Percentiles rank a stretch among this genome's conserved stretches.
Conservation (phyloP, 2,797 vertebrate species). For the Paedocypris micromegethes region DNA sequence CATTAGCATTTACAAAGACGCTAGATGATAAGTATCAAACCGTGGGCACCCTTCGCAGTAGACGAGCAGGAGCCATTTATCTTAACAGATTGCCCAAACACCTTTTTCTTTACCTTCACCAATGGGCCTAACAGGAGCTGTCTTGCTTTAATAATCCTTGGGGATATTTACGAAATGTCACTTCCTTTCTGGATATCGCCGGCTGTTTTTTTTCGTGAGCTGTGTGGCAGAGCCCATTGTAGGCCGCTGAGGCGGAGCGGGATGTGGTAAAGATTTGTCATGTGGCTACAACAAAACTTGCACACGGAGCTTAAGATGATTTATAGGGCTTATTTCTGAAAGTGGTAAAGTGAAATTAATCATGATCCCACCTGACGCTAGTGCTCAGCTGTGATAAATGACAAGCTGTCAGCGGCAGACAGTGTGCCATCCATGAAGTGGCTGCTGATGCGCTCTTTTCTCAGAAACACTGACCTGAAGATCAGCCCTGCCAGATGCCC, state of each 20-base stretch:
- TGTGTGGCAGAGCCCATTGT: slow-evolving; percentile 49
- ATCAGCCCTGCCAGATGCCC: slow-evolving; percentile 63
- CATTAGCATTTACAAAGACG: slow-evolving; percentile 58
- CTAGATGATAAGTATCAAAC: slow-evolving; percentile 9
- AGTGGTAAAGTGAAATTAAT: slow-evolving; percentile 82
- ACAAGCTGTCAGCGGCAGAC: slow-evolving; percentile 74
- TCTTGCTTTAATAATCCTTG: slow-evolving; percentile 49
- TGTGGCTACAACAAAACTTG: slow-evolving; percentile 53
- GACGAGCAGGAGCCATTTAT: slow-evolving; percentile 42
- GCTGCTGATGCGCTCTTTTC: slow-evolving; percentile 61
- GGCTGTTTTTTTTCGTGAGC: slow-evolving; percentile 26
- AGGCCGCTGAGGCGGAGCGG: slow-evolving; percentile 49
- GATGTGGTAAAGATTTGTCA: slow-evolving; percentile 72
- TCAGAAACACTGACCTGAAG: slow-evolving; percentile 71
- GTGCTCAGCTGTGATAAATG: slow-evolving; percentile 78
- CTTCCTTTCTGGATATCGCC: slow-evolving; percentile 32
- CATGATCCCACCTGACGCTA: slow-evolving; percentile 73
- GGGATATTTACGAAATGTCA: slow-evolving; percentile 43
- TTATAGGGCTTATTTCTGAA: slow-evolving; percentile 83
- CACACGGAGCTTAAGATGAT: slow-evolving; percentile 69
- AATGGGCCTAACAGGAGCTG: slow-evolving; percentile 35
- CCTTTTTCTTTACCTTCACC: slow-evolving; percentile 22
- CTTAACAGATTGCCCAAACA: slow-evolving; percentile 54
- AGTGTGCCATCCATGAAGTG: slow-evolving; percentile 73
- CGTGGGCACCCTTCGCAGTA: background rate